These are phyloP conservation scores for Crocidura indochinensis DNA, from an alignment of 2,797 vertebrate genomes.

Conservation along the genomic window DNA sequence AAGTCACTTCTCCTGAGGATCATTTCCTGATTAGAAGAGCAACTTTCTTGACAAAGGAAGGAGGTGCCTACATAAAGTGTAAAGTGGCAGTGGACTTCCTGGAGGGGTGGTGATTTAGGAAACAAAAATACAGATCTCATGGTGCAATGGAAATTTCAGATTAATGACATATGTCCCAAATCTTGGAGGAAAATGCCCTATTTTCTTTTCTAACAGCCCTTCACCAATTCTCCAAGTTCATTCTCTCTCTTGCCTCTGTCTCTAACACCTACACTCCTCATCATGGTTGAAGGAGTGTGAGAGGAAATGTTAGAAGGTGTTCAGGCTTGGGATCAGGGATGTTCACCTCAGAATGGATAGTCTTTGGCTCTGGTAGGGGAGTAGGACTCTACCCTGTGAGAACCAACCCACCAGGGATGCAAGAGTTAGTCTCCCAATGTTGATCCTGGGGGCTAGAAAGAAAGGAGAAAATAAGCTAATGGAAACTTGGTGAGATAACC, in stretches of 20 bases:
- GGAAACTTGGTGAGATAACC: not conserved
- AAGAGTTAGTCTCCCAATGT: not conserved
- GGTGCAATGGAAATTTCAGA: constrained; percentile 34
- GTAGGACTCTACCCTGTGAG: not conserved
- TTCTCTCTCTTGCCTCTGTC: not conserved
- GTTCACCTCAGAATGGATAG: not conserved
- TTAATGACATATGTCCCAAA: not conserved
- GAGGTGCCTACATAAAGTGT: not conserved
- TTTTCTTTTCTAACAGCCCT: not conserved
- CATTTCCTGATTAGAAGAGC: not conserved
- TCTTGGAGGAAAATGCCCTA: not conserved
- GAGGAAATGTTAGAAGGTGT: not conserved
- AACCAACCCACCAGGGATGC: not conserved
- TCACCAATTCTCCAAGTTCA: not conserved
- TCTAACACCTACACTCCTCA: not conserved
- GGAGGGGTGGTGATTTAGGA: not conserved
- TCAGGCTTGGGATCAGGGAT: not conserved
- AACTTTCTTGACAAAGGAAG: not conserved
- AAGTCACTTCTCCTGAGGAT: not conserved
- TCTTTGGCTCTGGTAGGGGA: not conserved
- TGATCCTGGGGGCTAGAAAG: not conserved
- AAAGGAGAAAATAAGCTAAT: not conserved
- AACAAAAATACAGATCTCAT: not conserved
- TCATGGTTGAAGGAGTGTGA: not conserved
- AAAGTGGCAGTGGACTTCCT: not conserved